These are phyloP conservation scores for Cephalopholis sonnerati DNA, from an alignment of 2,113 vertebrate species.

Conservation along the genomic window DNA sequence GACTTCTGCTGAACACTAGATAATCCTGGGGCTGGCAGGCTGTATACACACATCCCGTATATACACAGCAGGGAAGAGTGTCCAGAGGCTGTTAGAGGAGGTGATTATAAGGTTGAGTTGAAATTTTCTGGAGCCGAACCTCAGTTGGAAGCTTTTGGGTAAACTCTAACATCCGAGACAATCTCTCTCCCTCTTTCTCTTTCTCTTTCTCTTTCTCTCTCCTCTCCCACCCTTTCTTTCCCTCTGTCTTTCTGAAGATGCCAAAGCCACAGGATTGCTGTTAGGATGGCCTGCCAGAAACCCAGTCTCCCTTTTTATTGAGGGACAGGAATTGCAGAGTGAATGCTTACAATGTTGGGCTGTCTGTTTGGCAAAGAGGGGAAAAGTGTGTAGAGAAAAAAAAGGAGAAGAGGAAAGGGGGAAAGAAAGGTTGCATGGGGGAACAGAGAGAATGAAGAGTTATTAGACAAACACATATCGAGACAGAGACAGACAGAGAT, in stretches of 20 bases:
- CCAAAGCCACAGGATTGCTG: slow-evolving; percentile 88
- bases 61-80: slow-evolving; percentile 21
- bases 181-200: slow-evolving; percentile 32
- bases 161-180: slow-evolving; percentile 85
- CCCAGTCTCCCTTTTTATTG: slow-evolving; percentile 90
- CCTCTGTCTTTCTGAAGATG: slow-evolving; percentile 77
- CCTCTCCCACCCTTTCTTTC: slow-evolving; percentile 21
- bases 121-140: slow-evolving; percentile 79
- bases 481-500: slow-evolving; percentile 45
- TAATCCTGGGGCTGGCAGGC: neutral
- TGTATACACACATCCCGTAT: neutral
- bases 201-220: slow-evolving; percentile 18
- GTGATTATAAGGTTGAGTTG: slow-evolving; percentile 70
- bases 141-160: slow-evolving; percentile 65
- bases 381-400: neutral
- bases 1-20: neutral
- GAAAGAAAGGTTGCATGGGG: neutral
- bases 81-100: slow-evolving; percentile 52
- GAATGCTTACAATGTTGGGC: slow-evolving; percentile 77
- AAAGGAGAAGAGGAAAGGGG: neutral
- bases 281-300: slow-evolving; percentile 83
- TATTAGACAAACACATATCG: slow-evolving; percentile 33
- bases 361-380: slow-evolving; percentile 75
- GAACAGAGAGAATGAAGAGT: slow-evolving; percentile 13
- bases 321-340: slow-evolving; percentile 87